phyloP scores from a whole-genome alignment of 1,140 invertebrate species.

The Phocides pigmalion region DNA sequence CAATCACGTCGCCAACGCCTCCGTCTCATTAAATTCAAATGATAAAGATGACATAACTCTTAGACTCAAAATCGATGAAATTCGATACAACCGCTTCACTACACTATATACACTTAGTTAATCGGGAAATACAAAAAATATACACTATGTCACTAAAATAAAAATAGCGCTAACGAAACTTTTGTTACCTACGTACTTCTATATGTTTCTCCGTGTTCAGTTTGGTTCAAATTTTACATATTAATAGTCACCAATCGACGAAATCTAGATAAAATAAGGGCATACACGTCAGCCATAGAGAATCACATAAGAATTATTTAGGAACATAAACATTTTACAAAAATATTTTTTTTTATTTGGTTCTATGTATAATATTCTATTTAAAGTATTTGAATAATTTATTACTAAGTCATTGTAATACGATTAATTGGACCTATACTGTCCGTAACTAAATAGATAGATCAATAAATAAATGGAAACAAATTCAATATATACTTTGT shows the following conservation, averaged over 20 bases:
- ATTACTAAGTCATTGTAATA: slow-evolving; percentile 31
- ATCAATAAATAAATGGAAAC: slow-evolving; percentile 41
- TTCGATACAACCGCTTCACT: neutral
- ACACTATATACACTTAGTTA: slow-evolving; percentile 1
- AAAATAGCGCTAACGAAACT: neutral
- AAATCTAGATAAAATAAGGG: slow-evolving; percentile 47
- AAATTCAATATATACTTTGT: slow-evolving; percentile 29
- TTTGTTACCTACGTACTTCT: slow-evolving; percentile 15
- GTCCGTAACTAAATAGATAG: slow-evolving; percentile 21
- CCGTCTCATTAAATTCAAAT: slow-evolving; percentile 14
- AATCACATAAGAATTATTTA: slow-evolving; percentile 67
- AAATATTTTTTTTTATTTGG: slow-evolving; percentile 71
- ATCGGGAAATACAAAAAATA: slow-evolving; percentile 13
- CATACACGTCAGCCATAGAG: slow-evolving; percentile 43
- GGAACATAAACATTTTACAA: slow-evolving; percentile 75
- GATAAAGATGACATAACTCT: slow-evolving; percentile 1
- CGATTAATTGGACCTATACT: slow-evolving; percentile 24
- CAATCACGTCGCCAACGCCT: slow-evolving; percentile 4
- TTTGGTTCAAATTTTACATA: slow-evolving; percentile 43
- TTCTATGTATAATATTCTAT: slow-evolving; percentile 53
- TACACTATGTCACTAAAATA: neutral
- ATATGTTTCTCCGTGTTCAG: slow-evolving; percentile 21
- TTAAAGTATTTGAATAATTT: slow-evolving; percentile 41
- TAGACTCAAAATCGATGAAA: neutral
- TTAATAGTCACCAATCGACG: slow-evolving; percentile 52